Conservation (phyloP, 2,888 invertebrate species). For the Clostera curtula region DNA sequence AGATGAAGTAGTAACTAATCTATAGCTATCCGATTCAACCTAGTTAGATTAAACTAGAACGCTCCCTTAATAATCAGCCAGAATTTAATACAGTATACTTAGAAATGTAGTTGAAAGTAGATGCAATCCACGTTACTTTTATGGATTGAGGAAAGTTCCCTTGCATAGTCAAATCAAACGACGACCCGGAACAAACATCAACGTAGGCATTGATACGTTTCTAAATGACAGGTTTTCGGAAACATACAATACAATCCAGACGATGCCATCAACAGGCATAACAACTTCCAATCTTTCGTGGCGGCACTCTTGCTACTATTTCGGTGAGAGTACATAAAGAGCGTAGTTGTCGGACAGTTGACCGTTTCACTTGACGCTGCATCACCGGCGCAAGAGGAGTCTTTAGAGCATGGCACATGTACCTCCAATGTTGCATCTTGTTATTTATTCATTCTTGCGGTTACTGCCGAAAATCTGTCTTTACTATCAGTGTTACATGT, state of each 20-base stretch:
- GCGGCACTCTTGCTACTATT: slow-evolving; percentile 93
- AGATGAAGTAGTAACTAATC: no score
- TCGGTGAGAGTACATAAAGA: slow-evolving; percentile 80
- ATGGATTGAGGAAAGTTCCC: no score
- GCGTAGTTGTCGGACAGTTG: slow-evolving; percentile 31
- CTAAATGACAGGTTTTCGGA: slow-evolving; percentile 89
- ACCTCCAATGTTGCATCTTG: slow-evolving; percentile 31
- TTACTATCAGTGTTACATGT: slow-evolving; percentile 35
- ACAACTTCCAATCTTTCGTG: slow-evolving; percentile 96
- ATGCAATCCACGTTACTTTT: no score
- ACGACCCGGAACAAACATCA: no score
- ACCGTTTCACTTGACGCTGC: slow-evolving; percentile 20
- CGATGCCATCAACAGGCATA: slow-evolving; percentile 92
- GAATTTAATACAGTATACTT: no score
- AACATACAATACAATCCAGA: slow-evolving; percentile 91
- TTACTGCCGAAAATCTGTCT: slow-evolving; percentile 37
- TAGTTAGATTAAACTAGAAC: no score
- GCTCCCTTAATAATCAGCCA: no score
- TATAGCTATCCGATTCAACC: no score
- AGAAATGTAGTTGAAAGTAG: no score
- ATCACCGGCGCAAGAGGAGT: slow-evolving; percentile 15
- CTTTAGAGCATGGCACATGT: slow-evolving; percentile 27
- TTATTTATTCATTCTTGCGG: slow-evolving; percentile 29
- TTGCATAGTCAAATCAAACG: no score
- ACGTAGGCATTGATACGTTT: slow-evolving; percentile 39